These are phyloP conservation scores for Beroe forskalii DNA, from an alignment of 37 sponge, comb jelly and placozoan species.

Conservation along the genomic window DNA sequence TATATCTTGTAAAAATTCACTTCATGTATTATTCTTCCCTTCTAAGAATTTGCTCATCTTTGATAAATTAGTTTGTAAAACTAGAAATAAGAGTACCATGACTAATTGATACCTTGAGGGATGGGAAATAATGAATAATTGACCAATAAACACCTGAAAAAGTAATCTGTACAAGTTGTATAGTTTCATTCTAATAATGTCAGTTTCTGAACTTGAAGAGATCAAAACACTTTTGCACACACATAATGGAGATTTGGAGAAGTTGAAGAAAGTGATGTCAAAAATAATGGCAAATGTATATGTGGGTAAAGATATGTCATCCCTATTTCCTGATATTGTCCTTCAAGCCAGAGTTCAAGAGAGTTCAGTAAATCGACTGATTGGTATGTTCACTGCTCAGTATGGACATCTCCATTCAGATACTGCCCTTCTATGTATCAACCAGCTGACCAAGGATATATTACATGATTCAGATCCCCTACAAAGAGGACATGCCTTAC, in stretches of 20 bases:
- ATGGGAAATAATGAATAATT: too few species aligned
- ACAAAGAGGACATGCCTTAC: constrained; percentile 35
- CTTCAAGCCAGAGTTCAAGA: constrained; percentile 54
- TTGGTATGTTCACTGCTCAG: constrained; percentile 57
- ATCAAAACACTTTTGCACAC: not conserved
- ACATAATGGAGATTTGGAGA: constrained; percentile 53
- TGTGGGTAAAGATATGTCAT: constrained; percentile 55
- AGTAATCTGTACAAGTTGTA: too few species aligned
- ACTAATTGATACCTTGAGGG: too few species aligned
- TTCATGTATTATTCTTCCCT: too few species aligned
- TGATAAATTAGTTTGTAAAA: too few species aligned
- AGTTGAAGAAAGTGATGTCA: constrained; percentile 59
- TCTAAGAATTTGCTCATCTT: too few species aligned
- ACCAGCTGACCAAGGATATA: constrained; percentile 59
- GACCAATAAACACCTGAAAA: too few species aligned
- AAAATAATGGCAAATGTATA: constrained; percentile 63
- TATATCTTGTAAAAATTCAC: too few species aligned
- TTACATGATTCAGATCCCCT: constrained; percentile 44
- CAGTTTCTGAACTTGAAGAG: constrained; percentile 14
- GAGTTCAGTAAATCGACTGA: not conserved
- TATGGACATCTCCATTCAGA: constrained; percentile 48
- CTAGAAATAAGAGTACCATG: too few species aligned
- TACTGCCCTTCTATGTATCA: constrained; percentile 36
- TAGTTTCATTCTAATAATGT: too few species aligned
- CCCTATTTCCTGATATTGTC: constrained; percentile 50